Base-by-base conservation (phyloP, 2,113 vertebrate species). In the Cyprinodon brontotheroides region DNA sequence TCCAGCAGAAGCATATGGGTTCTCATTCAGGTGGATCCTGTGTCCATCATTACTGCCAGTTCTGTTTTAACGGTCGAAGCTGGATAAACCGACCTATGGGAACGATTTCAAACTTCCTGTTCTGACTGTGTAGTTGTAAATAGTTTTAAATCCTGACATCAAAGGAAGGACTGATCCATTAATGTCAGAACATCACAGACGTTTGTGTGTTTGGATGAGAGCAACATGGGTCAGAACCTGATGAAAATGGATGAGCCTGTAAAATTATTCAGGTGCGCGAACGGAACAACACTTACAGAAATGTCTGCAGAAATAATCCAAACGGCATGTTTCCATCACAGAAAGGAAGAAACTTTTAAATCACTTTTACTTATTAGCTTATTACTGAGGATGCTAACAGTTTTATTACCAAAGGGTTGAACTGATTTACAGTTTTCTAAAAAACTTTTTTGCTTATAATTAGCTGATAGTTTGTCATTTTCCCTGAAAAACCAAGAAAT, bases 91-190 rank as follows among this genome's bases (percentile, higher is more conserved):
- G 87, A 75, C 61, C 75, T 63, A 48, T 1, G 66, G 80, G 85
- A 15, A 22, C 72, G 59, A 69, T 70, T 85, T 66, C 77, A 70
- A 75, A 67, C 82, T 82, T 89, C 84, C 81, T 81, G 82, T 88
- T 90, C 85, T 82, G 89, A 89, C 89, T 90, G 68, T 86, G 86
- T 72, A 87, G 87, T 82, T 82, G 66, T 83, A 89, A 88, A 85
- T 91, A 89, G 80, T 48, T 73, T 84, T 83, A 77, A 37, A 15
- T 68, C 5, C 45, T 84, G 75, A 38, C 75, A 45, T 37, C 59
- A 39, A 70, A 59, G 37, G 68, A 29, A 61, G 3, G 15, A 43
- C 37, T 47, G 59, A 39, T 72, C 17, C 15, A 53, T 53, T 53
- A 53, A 72, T 59, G 63, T 59, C 45, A 78, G 78, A 78, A 80